phyloP scores from a whole-genome alignment of 2,113 vertebrate species.

The Nothocercus nigrocapillus region DNA sequence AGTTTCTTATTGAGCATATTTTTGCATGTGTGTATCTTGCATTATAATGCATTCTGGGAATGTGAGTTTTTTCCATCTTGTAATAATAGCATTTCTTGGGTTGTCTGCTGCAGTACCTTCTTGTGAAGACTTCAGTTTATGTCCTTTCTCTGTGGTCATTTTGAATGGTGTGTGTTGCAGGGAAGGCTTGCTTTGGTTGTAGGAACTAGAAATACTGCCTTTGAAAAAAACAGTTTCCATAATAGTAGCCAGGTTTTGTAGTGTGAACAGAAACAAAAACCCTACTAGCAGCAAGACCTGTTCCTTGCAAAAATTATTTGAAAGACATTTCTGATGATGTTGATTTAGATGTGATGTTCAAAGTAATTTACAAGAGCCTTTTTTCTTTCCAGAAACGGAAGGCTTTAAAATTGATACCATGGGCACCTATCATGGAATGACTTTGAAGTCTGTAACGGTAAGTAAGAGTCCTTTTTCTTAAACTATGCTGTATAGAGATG shows the following conservation, averaged over 20 bases:
- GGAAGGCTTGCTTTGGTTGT: neutral
- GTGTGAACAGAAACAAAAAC: neutral
- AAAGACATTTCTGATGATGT: neutral
- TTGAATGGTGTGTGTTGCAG: neutral
- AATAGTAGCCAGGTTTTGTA: neutral
- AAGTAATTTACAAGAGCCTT: neutral
- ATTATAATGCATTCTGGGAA: neutral
- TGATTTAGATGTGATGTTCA: neutral
- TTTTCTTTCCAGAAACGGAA: slow-evolving; percentile 88
- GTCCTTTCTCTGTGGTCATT: neutral
- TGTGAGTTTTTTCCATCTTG: neutral
- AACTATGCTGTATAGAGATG: neutral
- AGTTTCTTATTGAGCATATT: neutral
- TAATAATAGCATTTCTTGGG: neutral
- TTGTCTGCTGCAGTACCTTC: neutral
- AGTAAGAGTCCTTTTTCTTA: slow-evolving; percentile 57
- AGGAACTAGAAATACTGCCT: neutral
- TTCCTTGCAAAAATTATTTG: neutral
- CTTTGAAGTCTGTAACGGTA: slow-evolving; percentile 98
- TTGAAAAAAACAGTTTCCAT: neutral
- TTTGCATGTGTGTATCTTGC: neutral
- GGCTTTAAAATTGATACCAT: slow-evolving; percentile 99
- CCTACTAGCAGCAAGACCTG: rapidly evolving
- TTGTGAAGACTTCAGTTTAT: neutral
- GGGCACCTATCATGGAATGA: slow-evolving; percentile 99